Evolutionary conservation across 2,888 invertebrate species (phyloP).

Genomic region (Nephrotoma appendiculata): DNA sequence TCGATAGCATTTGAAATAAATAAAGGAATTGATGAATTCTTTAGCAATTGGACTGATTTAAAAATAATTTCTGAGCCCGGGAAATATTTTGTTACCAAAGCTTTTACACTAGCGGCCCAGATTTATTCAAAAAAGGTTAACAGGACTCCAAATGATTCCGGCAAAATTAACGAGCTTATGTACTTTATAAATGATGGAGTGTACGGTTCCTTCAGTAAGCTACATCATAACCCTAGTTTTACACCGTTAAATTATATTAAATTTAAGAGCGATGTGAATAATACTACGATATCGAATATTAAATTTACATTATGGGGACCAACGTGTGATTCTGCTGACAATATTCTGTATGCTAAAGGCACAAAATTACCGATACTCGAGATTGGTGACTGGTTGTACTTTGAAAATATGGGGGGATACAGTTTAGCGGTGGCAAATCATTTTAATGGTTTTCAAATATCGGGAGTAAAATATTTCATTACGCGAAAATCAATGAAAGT

Average conservation of each 20-base stretch:
- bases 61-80: slow-evolving; percentile 96
- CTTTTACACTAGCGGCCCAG: slow-evolving; percentile 79
- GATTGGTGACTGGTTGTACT: slow-evolving; percentile 78
- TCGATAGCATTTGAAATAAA: slow-evolving; percentile 56
- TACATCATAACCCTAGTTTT: slow-evolving; percentile 83
- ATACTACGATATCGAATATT: background rate
- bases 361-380: slow-evolving; percentile 53
- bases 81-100: slow-evolving; percentile 87
- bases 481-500: background rate
- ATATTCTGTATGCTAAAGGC: slow-evolving; percentile 20
- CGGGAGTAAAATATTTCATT: slow-evolving; percentile 42
- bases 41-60: slow-evolving; percentile 46
- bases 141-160: background rate
- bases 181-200: slow-evolving; percentile 99
- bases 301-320: slow-evolving; percentile 84
- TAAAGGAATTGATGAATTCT: slow-evolving; percentile 60
- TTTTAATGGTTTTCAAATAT: slow-evolving; percentile 89
- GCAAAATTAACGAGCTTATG: slow-evolving; percentile 44
- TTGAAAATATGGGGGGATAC: slow-evolving; percentile 95
- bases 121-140: slow-evolving; percentile 61
- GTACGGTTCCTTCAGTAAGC: slow-evolving; percentile 96
- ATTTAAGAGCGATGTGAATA: background rate
- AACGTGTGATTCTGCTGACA: slow-evolving; percentile 89
- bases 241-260: slow-evolving; percentile 41
- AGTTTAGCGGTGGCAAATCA: slow-evolving; percentile 82